Evolutionary conservation across 2,113 vertebrate species (phyloP).

Genomic region (Pangasianodon gigas): DNA sequence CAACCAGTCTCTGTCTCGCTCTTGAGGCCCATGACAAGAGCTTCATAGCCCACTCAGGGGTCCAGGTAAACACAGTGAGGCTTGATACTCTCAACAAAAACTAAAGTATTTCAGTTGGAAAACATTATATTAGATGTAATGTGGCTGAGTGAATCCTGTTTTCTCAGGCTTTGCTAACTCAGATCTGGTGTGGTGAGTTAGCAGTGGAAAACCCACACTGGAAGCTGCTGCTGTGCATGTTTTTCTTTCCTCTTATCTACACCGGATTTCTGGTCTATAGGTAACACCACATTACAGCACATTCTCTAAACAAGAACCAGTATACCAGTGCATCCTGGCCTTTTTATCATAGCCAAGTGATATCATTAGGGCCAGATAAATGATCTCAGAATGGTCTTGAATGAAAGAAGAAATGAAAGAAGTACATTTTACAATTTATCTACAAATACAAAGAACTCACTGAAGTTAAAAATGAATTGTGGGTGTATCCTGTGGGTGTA

Average conservation of each 20-base stretch:
- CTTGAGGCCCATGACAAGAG: slow-evolving; percentile 87
- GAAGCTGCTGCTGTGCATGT: slow-evolving; percentile 80
- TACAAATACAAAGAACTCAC: not conserved
- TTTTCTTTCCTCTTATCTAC: slow-evolving; percentile 84
- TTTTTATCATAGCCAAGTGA: not conserved
- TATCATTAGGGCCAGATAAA: not conserved
- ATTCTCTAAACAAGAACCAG: not conserved
- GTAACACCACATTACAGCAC: slow-evolving; percentile 62
- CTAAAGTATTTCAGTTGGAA: not conserved
- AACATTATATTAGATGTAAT: not conserved
- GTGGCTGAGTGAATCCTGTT: not conserved
- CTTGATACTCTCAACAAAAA: not conserved
- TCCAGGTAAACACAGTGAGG: slow-evolving; percentile 78
- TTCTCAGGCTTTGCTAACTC: slow-evolving; percentile 86
- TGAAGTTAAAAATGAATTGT: not conserved
- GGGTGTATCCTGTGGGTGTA: not conserved
- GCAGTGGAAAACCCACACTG: slow-evolving; percentile 84
- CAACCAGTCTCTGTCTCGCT: slow-evolving; percentile 86
- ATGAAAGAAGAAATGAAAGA: not conserved
- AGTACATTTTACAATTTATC: not conserved
- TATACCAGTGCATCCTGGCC: not conserved
- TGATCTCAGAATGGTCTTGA: not conserved
- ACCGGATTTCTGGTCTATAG: slow-evolving; percentile 86
- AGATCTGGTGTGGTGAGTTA: slow-evolving; percentile 95
- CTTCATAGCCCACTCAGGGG: slow-evolving; percentile 88